Base-by-base conservation (phyloP, 2,113 vertebrate species). In the Solea solea region DNA sequence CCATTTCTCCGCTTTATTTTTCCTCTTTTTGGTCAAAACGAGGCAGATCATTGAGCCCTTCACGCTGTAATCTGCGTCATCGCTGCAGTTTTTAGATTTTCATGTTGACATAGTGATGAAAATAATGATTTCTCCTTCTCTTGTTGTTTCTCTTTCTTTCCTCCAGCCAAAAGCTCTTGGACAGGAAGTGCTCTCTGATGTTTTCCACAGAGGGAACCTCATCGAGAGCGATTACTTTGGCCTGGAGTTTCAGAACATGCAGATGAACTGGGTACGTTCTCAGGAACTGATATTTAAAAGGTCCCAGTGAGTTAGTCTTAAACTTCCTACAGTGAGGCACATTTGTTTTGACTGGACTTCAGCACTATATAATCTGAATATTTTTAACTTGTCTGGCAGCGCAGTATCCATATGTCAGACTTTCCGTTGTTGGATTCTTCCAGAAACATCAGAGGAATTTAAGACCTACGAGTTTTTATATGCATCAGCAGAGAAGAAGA, bases 141-240 rank as follows among this genome's bases (percentile, higher is more conserved):
- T 72, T 34, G 56, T 50, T 56, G 12, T 56, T 56, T 14, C 21
- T 58, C 42, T 59, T 72, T 66, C 34, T 5, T 25, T 76, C 87
- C 76, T 86, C 15, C 80, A 99, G 97, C 89, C 93, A 3, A 98
- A 95, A 77, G 90, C 87, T 9, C 72, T 93, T 0, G 97, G 95
- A 60, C 95, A 98, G 90, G 50, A 73, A 0, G 79, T 99, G 46
- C 72, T 96, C 85, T 88, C 89, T 9, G 94, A 96, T 21, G 93
- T 97, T 85, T 98, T 95, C 93, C 91, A 88, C 80, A 94, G 91
- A 80, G 89, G 96, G 83, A 98, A 98, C 89, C 92, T 99, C 89
- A 93, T 96, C 8, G 98, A 99, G 80, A 95, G 93, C 0, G 98
- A 99, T 92, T 99, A 99, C 91, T 99, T 99, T 79, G 96, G 98